phyloP scores from a whole-genome alignment of 2,113 vertebrate genomes.

The Stegostoma tigrinum region DNA sequence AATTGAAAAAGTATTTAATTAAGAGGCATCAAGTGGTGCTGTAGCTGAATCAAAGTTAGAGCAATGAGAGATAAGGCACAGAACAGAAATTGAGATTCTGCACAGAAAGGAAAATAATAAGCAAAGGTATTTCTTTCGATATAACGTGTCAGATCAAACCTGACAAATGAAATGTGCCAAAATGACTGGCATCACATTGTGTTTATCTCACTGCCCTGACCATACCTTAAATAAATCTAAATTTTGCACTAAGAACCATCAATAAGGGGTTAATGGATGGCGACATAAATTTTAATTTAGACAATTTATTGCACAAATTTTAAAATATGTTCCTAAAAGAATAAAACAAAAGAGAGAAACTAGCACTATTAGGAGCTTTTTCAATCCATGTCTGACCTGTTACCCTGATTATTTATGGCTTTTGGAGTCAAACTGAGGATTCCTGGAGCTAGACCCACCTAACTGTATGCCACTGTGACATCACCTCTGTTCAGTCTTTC shows the following conservation, averaged over 20 bases:
- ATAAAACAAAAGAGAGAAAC: too few species aligned
- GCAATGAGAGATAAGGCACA: not conserved
- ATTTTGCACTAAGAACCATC: not conserved
- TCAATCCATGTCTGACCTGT: too few species aligned
- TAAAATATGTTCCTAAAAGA: not conserved
- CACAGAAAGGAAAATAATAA: not conserved
- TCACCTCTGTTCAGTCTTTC: too few species aligned
- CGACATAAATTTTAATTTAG: not conserved
- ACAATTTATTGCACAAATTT: not conserved
- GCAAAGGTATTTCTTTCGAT: not conserved
- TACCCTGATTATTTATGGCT: too few species aligned
- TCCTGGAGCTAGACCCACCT: too few species aligned
- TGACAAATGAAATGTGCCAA: not conserved
- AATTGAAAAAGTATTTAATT: not conserved
- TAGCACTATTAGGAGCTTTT: too few species aligned
- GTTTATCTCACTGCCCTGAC: not conserved
- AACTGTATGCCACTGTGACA: too few species aligned
- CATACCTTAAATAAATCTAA: not conserved
- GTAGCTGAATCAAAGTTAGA: not conserved
- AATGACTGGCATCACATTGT: not conserved
- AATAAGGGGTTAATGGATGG: not conserved
- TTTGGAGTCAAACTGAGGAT: too few species aligned
- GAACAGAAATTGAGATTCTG: not conserved
- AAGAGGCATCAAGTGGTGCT: not conserved
- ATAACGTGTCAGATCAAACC: not conserved